Conservation (phyloP, 2,113 vertebrate species). For the Aphyosemion australe region DNA sequence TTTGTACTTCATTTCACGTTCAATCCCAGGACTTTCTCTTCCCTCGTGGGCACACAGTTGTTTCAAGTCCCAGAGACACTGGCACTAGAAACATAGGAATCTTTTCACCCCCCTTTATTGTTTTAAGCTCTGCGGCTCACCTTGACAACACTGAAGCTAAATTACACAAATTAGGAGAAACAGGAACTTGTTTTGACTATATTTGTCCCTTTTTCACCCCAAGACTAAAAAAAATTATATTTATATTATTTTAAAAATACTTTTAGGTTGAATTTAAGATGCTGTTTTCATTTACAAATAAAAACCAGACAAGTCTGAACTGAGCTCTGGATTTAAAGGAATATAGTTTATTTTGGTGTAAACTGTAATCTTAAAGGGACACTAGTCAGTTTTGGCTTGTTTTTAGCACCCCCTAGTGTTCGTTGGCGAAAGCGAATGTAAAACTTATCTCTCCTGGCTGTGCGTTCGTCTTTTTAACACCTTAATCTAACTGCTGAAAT, state of each 20-base stretch:
- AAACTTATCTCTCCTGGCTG: too few relatives aligned
- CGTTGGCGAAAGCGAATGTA: too few relatives aligned
- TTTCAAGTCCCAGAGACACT: constrained; percentile 28
- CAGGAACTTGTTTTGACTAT: not conserved
- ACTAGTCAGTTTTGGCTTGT: too few relatives aligned
- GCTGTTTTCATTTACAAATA: too few relatives aligned
- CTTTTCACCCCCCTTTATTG: not conserved
- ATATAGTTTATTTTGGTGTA: constrained; percentile 63
- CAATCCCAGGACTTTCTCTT: constrained; percentile 71
- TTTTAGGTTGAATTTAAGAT: too few relatives aligned
- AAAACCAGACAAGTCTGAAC: constrained; percentile 1
- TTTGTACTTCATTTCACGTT: constrained; percentile 71
- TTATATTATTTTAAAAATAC: too few relatives aligned
- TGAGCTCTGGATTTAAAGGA: constrained; percentile 42
- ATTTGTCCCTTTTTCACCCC: too few relatives aligned
- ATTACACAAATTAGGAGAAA: not conserved
- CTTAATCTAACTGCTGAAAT: too few relatives aligned
- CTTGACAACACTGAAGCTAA: constrained; percentile 1
- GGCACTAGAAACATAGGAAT: not conserved
- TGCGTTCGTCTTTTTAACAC: too few relatives aligned
- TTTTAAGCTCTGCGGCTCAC: constrained; percentile 12
- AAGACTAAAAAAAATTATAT: too few relatives aligned
- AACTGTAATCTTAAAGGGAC: constrained; percentile 79
- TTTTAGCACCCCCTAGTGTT: too few relatives aligned
- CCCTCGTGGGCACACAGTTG: constrained; percentile 41